Conservation (phyloP, 2,888 invertebrate genomes). For the Abrostola tripartita region DNA sequence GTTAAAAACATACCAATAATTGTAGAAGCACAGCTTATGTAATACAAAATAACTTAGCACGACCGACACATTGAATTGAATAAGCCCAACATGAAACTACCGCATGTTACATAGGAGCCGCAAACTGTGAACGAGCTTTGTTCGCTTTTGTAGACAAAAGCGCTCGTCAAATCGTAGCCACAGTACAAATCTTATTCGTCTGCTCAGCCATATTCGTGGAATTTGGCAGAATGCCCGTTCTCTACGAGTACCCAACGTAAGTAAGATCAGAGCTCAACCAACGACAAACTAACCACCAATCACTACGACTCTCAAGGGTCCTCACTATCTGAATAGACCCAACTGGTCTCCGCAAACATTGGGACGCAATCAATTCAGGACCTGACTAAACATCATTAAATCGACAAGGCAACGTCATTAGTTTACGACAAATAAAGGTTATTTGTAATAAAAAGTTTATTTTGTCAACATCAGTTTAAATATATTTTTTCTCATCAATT, state of each 20-base stretch:
- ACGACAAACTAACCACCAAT: conserved; percentile 57
- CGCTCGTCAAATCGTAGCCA: conserved; percentile 13
- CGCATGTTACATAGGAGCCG: conserved; percentile 14
- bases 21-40: too few species aligned
- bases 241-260: conserved; percentile 8
- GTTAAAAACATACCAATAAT: too few species aligned
- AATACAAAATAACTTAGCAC: background rate
- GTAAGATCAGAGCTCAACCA: conserved; percentile 26
- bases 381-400: conserved; percentile 58
- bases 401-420: conserved; percentile 40
- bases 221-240: conserved; percentile 20
- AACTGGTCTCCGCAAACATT: conserved; percentile 59
- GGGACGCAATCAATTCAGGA: conserved; percentile 59
- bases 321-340: conserved; percentile 53
- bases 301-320: conserved; percentile 47
- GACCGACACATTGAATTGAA: conserved; percentile 2
- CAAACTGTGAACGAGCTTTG: conserved; percentile 23
- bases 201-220: conserved; percentile 4
- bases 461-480: conserved; percentile 4
- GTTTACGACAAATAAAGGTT: conserved; percentile 32
- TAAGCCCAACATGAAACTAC: background rate
- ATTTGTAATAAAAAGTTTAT: conserved; percentile 14
- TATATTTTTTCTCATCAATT: background rate
- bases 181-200: conserved; percentile 1
- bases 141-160: conserved; percentile 25